Percentiles rank a stretch among this genome's conserved stretches.
These are phyloP conservation scores for Lasioglossum oenotherae DNA, from an alignment of 2,888 invertebrate genomes.

Conservation along the genomic window DNA sequence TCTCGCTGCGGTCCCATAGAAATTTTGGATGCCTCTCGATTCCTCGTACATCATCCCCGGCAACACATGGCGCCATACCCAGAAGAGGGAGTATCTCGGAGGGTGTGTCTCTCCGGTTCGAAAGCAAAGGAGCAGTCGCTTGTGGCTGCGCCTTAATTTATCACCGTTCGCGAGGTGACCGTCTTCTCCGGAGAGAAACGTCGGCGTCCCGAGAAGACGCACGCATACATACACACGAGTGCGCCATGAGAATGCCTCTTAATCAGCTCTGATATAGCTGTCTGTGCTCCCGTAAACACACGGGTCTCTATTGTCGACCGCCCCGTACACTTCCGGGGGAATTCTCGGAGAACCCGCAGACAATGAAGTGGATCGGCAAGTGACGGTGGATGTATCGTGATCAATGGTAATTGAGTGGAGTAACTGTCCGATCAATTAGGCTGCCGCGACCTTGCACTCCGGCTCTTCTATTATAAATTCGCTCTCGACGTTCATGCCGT, in stretches of 20 bases:
- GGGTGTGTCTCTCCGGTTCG: conserved; percentile 62
- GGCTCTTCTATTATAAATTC: background rate
- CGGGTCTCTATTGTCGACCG: conserved; percentile 57
- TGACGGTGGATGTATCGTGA: conserved; percentile 31
- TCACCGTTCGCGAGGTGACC: conserved; percentile 70
- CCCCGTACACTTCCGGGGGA: conserved; percentile 16
- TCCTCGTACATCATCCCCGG: conserved; percentile 78
- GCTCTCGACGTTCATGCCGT: background rate
- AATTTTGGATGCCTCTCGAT: conserved; percentile 63
- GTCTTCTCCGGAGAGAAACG: conserved; percentile 60
- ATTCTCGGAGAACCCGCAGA: conserved; percentile 29
- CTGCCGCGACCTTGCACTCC: background rate
- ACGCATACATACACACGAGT: background rate
- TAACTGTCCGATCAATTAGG: background rate
- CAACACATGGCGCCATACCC: conserved; percentile 78
- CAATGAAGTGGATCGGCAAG: conserved; percentile 41
- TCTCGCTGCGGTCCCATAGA: conserved; percentile 36
- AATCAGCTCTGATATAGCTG: conserved; percentile 70
- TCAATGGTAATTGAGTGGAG: conserved; percentile 41
- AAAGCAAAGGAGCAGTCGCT: conserved; percentile 65
- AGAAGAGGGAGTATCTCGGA: conserved; percentile 58
- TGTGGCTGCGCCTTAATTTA: conserved; percentile 76
- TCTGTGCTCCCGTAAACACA: conserved; percentile 62
- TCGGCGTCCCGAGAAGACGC: conserved; percentile 20
- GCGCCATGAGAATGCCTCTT: conserved; percentile 66